Evolutionary conservation across 2,113 vertebrate species (phyloP).

Genomic region (Hypomesus transpacificus): DNA sequence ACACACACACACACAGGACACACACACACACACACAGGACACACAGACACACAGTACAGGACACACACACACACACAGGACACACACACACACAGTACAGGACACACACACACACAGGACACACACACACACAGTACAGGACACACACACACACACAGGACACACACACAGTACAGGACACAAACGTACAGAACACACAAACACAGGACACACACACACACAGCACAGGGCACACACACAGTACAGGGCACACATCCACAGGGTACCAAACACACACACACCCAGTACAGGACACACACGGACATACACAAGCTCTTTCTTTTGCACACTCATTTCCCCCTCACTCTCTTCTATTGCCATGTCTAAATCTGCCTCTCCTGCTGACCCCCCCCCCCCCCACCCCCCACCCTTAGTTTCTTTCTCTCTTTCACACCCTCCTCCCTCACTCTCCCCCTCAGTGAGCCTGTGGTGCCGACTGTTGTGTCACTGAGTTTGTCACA

Average conservation of each 20-base stretch:
- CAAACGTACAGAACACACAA: constrained; percentile 33
- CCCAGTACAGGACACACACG: constrained; percentile 31
- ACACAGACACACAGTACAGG: too few relatives aligned
- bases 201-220: constrained; percentile 29
- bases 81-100: constrained; percentile 28
- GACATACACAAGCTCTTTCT: constrained; percentile 51
- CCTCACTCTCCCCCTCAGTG: constrained; percentile 44
- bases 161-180: constrained; percentile 41
- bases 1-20: constrained; percentile 3
- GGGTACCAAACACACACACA: neutral
- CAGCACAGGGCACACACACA: neutral
- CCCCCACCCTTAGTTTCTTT: neutral
- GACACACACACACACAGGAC: constrained; percentile 16
- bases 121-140: constrained; percentile 28
- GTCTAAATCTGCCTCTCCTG: neutral
- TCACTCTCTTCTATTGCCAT: neutral
- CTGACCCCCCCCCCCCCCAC: neutral
- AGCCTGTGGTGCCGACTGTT: constrained; percentile 49
- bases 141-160: constrained; percentile 51
- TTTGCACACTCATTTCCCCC: neutral
- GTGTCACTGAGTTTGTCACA: constrained; percentile 64
- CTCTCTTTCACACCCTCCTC: constrained; percentile 49
- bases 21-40: constrained; percentile 26
- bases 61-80: constrained; percentile 32
- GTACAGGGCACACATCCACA: too few relatives aligned